Base-by-base conservation (phyloP, 2,113 vertebrate genomes). In the Bambusicola thoracicus region DNA sequence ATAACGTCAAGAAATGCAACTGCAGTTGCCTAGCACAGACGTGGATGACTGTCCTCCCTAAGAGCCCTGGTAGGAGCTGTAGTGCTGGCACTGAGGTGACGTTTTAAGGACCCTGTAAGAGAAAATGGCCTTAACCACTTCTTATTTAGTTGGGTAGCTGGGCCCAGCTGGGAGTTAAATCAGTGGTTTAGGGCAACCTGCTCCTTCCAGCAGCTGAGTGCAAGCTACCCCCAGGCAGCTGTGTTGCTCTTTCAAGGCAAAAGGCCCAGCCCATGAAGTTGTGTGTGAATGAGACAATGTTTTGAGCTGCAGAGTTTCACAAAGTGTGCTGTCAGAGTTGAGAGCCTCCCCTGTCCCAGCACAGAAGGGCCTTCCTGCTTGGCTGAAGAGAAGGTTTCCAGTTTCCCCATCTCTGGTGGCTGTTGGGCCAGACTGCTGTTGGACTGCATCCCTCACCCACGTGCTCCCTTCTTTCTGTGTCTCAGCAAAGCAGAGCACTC, bases 11-110 rank as follows among this genome's bases (percentile, higher is more conserved):
- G 65, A 79, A 68, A 80, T 62, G 43, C 34, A 80, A 51, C 18
- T 20, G 46, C 68, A 58, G 88, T 92, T 96, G 90, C 96, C 88
- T 94, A 88, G 92, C 76, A 78, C 6, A 6, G 91, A 77, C 38
- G 65, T 72, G 80, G 90, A 78, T 90, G 85, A 67, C 88, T 88
- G 82, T 94, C 85, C 87, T 94, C 78, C 91, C 81, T 94, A 89
- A 67, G 81, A 93, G 61, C 73, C 48, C 53, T 65, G 29, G 55
- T 89, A 59, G 81, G 84, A 93, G 70, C 86, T 89, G 74, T 30
- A 68, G 4, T 68, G 13, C 44, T 95, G 4, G 1, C 59, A 44
- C 41, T 13, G 32, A 67, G 34, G 8, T 53, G 81, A 38, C 94
- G 70, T 85, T 96, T 90, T 88, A 89, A 89, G 75, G 89, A 49